Conservation (phyloP, 2,797 vertebrate genomes). For the Fistularia tabacaria region DNA sequence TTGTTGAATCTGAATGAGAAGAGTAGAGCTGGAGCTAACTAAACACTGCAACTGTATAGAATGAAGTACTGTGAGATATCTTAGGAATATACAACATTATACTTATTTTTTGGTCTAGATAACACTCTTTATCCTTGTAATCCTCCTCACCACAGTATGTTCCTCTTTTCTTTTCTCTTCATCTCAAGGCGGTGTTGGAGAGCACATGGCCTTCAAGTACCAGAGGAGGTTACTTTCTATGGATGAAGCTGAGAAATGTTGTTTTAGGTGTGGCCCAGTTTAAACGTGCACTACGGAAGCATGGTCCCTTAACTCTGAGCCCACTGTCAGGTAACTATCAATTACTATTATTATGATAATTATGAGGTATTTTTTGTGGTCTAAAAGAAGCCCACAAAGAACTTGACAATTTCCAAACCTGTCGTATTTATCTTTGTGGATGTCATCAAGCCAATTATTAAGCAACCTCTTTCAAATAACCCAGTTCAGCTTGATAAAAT, state of each 20-base stretch:
- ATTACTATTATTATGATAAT: too few species aligned
- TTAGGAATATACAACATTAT: too few species aligned
- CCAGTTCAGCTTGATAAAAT: too few species aligned
- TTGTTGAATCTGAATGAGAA: background rate
- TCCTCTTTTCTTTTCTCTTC: background rate
- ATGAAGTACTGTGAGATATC: too few species aligned
- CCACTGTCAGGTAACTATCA: conserved; percentile 80
- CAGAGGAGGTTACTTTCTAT: conserved; percentile 93
- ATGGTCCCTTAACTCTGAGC: conserved; percentile 71
- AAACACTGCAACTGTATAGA: background rate
- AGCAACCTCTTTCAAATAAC: too few species aligned
- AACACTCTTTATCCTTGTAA: too few species aligned
- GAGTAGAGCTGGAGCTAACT: background rate
- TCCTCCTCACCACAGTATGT: background rate
- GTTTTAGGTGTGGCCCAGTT: conserved; percentile 92
- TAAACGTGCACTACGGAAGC: conserved; percentile 85
- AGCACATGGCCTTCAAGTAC: conserved; percentile 98
- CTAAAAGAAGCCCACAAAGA: too few species aligned
- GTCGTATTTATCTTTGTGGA: too few species aligned
- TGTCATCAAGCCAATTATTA: too few species aligned
- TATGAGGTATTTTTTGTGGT: too few species aligned
- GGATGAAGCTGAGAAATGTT: conserved; percentile 97
- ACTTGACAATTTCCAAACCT: too few species aligned
- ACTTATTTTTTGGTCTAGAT: too few species aligned
- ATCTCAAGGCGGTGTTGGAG: conserved; percentile 89